Evolutionary conservation across 2,113 vertebrate species (phyloP), one percentile per base, ranked within the genome.

Genomic region (Recurvirostra avosetta): DNA sequence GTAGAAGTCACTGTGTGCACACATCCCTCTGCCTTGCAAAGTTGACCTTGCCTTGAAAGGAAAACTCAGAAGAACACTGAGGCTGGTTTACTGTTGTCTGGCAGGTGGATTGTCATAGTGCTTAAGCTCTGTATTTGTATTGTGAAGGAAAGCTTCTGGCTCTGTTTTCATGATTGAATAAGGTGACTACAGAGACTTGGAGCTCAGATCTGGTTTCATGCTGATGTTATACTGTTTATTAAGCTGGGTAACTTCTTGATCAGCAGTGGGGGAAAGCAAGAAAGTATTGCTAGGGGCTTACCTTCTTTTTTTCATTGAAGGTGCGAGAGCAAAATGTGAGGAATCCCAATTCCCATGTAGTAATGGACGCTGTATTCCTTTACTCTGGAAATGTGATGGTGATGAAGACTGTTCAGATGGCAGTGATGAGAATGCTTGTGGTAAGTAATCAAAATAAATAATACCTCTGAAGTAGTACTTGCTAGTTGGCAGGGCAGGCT

Each of bases 301-400:
- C 7, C 2, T 88, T 93, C 10, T 5, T 73, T 62, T 67, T 84
- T 74, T 87, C 12, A 3, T 94, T 95, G 75, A 97, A 99, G 99
- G 98, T 66, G 98, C 98, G 0, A 98, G 96, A 97, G 94, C 97
- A 36, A 98, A 98, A 94, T 99, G 99, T 98, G 99, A 99, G 34
- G 92, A 98, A 55, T 99, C 98, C 41, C 99, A 99, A 38, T 99
- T 99, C 87, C 99, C 98, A 65, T 99, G 99, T 96, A 98, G 98
- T 6, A 99, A 99, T 45, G 99, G 99, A 18, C 99, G 99, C 91
- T 99, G 99, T 91, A 99, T 99, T 97, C 99, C 99, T 4, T 98
- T 98, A 5, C 80, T 99, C 21, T 99, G 99, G 99, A 98, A 98
- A 81, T 99, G 99, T 70, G 99, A 99, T 32, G 99, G 99, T 15